Percentiles rank a stretch among this genome's conserved stretches.
Conservation (phyloP, 2,113 vertebrate genomes). For the Cyrtonyx montezumae region DNA sequence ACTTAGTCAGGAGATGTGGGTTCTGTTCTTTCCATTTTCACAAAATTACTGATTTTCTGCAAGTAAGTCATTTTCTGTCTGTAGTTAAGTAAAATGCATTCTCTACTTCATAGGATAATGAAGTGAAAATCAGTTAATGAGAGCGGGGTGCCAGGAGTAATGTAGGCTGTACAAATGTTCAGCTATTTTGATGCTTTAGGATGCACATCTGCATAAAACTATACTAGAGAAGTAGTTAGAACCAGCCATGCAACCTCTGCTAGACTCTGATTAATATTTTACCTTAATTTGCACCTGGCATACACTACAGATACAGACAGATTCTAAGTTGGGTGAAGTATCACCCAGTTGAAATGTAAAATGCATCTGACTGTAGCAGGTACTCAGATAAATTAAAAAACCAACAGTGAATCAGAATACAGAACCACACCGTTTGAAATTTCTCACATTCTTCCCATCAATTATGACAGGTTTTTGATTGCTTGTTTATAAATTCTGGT, state of each 20-base stretch:
- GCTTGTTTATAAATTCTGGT: neutral
- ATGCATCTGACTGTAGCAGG: neutral
- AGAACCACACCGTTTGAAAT: neutral
- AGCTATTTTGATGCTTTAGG: constrained; percentile 9
- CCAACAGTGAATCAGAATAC: neutral
- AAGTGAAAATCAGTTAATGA: constrained; percentile 10
- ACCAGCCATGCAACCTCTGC: neutral
- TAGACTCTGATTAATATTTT: neutral
- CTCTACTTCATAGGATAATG: neutral
- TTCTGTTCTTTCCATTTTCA: neutral
- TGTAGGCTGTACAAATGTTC: neutral
- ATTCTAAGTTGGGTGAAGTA: neutral
- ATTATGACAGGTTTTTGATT: neutral
- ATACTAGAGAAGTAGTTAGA: neutral
- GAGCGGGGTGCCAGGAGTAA: neutral
- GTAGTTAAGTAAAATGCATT: neutral
- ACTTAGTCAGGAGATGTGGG: neutral
- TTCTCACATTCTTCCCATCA: neutral
- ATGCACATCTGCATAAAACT: constrained; percentile 19
- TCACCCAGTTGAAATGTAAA: neutral
- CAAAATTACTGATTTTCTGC: neutral
- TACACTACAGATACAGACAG: neutral
- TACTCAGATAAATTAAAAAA: neutral
- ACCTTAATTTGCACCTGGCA: constrained; percentile 30
- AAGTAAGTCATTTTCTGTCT: neutral